Evolutionary conservation across 2,113 vertebrate genomes (phyloP).

Genomic region (Clarias macrocephalus): DNA sequence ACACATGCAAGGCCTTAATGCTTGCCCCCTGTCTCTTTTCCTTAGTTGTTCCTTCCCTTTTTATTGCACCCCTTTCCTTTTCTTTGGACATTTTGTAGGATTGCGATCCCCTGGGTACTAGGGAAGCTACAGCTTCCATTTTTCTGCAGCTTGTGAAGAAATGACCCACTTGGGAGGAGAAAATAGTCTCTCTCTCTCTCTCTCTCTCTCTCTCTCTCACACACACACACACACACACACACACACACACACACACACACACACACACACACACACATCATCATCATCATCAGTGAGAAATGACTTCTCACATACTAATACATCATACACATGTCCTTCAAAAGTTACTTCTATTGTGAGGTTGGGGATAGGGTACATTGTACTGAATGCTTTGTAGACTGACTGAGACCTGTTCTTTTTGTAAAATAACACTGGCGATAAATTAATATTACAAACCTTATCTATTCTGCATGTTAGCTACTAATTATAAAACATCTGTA

Average conservation of each 20-base stretch:
- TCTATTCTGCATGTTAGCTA: background rate
- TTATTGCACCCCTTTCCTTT: slow-evolving; percentile 71
- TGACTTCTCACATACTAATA: slow-evolving; percentile 25
- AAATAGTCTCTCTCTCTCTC: slow-evolving; percentile 12
- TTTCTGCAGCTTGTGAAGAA: slow-evolving; percentile 53
- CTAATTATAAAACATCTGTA: background rate
- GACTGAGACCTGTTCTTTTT: background rate
- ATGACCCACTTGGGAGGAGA: slow-evolving; percentile 41
- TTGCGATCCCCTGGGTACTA: slow-evolving; percentile 60
- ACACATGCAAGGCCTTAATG: slow-evolving; percentile 71
- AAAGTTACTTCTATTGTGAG: slow-evolving; percentile 52
- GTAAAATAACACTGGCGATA: slow-evolving; percentile 9
- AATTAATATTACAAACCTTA: background rate
- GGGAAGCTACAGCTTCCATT: slow-evolving; percentile 51
- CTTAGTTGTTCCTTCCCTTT: slow-evolving; percentile 72
- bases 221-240: slow-evolving; percentile 1
- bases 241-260: slow-evolving; percentile 10
- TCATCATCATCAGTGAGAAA: background rate
- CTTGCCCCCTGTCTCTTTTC: slow-evolving; percentile 65
- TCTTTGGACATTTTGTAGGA: slow-evolving; percentile 63
- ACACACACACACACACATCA: background rate
- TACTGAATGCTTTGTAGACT: background rate
- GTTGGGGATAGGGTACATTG: background rate
- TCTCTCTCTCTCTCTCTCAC: background rate
- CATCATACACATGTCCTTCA: slow-evolving; percentile 11